Evolutionary conservation across 2,797 vertebrate species (phyloP).

Genomic region (Cynodonichthys magdalenae): DNA sequence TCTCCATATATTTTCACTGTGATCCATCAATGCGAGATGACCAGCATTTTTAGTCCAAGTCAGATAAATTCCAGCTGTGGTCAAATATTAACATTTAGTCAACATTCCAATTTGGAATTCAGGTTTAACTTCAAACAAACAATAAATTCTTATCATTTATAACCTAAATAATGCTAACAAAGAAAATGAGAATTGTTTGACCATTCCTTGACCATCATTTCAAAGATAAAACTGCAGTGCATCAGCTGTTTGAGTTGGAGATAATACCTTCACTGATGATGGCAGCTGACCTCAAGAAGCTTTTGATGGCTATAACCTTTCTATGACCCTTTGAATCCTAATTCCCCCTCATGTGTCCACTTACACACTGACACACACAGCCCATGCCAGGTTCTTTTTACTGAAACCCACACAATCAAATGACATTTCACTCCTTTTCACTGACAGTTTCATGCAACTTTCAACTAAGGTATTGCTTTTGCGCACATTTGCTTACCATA

Average conservation of each 20-base stretch:
- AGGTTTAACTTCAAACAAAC: background rate
- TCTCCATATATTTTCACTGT: conserved; percentile 42
- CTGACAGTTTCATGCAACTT: conserved; percentile 74
- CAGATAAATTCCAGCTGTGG: conserved; percentile 17
- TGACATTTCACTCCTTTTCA: conserved; percentile 63
- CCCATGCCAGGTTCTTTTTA: conserved; percentile 55
- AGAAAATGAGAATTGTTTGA: conserved; percentile 33
- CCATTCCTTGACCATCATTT: conserved; percentile 32
- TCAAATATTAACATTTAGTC: conserved; percentile 21
- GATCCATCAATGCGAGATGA: conserved; percentile 25
- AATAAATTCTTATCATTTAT: background rate
- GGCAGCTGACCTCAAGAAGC: conserved; percentile 67
- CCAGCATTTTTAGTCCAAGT: conserved; percentile 26
- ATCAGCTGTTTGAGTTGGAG: conserved; percentile 63
- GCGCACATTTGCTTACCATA: conserved; percentile 83
- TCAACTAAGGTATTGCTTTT: conserved; percentile 75
- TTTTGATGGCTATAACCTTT: conserved; percentile 65
- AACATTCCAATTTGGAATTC: background rate
- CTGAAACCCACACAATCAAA: conserved; percentile 63
- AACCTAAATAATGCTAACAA: conserved; percentile 7
- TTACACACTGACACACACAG: conserved; percentile 7
- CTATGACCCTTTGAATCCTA: conserved; percentile 60
- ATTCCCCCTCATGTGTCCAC: conserved; percentile 20
- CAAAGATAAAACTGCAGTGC: conserved; percentile 61
- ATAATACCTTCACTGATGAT: conserved; percentile 69